These are phyloP conservation scores for Pteromalus puparum DNA, from an alignment of 1,140 invertebrate species.

Conservation along the genomic window DNA sequence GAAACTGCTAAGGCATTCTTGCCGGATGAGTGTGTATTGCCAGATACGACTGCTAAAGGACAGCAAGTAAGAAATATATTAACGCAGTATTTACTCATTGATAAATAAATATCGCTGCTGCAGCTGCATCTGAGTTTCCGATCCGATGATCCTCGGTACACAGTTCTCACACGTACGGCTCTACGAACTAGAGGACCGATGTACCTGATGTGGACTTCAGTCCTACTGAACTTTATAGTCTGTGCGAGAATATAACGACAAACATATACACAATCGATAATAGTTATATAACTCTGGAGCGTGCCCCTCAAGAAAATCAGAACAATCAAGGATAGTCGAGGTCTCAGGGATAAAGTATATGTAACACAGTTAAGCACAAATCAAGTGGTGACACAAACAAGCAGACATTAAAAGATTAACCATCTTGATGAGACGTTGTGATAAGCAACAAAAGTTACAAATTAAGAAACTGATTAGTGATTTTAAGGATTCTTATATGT, in stretches of 20 bases:
- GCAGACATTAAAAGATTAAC: conserved; percentile 84
- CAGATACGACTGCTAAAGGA: no score
- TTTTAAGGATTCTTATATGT: conserved; percentile 87
- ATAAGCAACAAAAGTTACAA: conserved; percentile 88
- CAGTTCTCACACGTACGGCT: conserved; percentile 72
- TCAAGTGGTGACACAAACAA: conserved; percentile 83
- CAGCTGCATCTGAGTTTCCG: no score
- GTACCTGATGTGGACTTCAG: conserved; percentile 82
- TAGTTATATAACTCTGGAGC: conserved; percentile 83
- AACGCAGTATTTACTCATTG: no score
- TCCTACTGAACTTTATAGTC: conserved; percentile 83
- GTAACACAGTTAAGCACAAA: conserved; percentile 87
- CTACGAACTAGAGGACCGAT: conserved; percentile 72
- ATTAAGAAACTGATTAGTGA: conserved; percentile 87
- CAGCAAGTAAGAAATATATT: no score
- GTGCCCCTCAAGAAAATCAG: conserved; percentile 85
- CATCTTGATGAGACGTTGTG: conserved; percentile 79
- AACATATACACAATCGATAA: conserved; percentile 87
- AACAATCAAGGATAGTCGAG: conserved; percentile 83
- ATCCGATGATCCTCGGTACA: no score
- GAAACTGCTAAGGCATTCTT: no score
- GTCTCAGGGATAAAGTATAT: conserved; percentile 82
- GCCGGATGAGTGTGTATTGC: no score
- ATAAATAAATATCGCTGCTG: no score
- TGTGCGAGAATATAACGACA: conserved; percentile 85